phyloP scores from a whole-genome alignment of 2,888 invertebrate genomes.

The Lomographa bimaculata region DNA sequence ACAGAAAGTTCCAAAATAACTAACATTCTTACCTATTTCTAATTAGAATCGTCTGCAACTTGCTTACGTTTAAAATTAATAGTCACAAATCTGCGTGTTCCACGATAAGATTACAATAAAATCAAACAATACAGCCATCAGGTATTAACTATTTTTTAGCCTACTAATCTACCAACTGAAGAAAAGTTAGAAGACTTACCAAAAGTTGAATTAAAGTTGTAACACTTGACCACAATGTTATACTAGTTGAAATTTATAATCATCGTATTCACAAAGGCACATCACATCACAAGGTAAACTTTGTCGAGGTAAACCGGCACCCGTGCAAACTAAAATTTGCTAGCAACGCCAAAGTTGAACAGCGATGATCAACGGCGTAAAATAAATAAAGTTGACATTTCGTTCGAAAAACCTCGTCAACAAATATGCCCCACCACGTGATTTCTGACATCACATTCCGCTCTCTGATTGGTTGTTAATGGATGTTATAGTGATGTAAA shows the following conservation, averaged over 20 bases:
- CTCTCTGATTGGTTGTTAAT: slow-evolving; percentile 37
- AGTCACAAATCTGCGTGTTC: slow-evolving; percentile 16
- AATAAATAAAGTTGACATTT: slow-evolving; percentile 24
- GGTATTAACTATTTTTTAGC: slow-evolving; percentile 34
- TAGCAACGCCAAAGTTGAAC: slow-evolving; percentile 36
- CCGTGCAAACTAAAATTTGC: slow-evolving; percentile 44
- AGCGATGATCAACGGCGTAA: background rate
- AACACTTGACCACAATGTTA: slow-evolving; percentile 40
- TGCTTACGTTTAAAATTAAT: too few species aligned
- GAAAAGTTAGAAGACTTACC: slow-evolving; percentile 50
- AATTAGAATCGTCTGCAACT: slow-evolving; percentile 28
- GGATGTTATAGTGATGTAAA: too few species aligned
- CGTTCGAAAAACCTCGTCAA: slow-evolving; percentile 46
- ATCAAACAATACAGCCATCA: slow-evolving; percentile 54
- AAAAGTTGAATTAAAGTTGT: slow-evolving; percentile 40
- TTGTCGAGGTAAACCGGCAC: slow-evolving; percentile 30
- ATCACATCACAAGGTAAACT: slow-evolving; percentile 60
- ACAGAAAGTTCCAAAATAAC: too few species aligned
- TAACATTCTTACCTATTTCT: slow-evolving; percentile 10
- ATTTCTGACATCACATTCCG: slow-evolving; percentile 32
- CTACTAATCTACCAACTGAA: slow-evolving; percentile 16
- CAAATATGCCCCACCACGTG: slow-evolving; percentile 51
- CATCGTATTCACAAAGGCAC: slow-evolving; percentile 72
- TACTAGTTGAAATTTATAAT: slow-evolving; percentile 53
- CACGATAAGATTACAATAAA: slow-evolving; percentile 53